Evolutionary conservation across 1,140 invertebrate genomes (phyloP).

Genomic region (Drosophila lowei): DNA sequence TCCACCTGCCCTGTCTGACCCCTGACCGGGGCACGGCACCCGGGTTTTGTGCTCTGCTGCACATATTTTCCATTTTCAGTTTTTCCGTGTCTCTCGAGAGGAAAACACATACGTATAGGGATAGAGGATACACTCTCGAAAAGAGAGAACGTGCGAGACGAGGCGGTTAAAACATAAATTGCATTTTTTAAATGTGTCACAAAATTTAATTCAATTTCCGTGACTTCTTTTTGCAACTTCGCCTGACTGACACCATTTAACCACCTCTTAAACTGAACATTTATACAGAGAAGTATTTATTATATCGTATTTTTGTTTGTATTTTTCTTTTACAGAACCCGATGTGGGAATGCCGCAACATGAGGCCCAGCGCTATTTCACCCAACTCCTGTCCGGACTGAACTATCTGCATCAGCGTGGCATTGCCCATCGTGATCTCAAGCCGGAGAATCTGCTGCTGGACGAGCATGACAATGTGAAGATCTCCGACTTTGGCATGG

Average conservation of each 20-base stretch:
- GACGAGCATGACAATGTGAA: constrained; percentile 95
- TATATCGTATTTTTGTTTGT: background rate
- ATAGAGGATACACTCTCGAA: background rate
- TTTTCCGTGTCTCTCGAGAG: constrained; percentile 21
- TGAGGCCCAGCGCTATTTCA: constrained; percentile 94
- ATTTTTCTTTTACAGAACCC: constrained; percentile 88
- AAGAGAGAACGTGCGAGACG: background rate
- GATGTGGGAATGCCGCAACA: constrained; percentile 94
- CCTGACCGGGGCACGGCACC: no score
- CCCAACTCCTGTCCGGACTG: constrained; percentile 92
- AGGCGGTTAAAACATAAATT: constrained; percentile 8
- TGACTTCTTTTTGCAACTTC: background rate
- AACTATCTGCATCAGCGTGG: constrained; percentile 92
- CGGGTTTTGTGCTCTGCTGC: constrained; percentile 32
- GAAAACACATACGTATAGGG: constrained; percentile 12
- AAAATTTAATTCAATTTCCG: constrained; percentile 39
- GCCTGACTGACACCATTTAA: background rate
- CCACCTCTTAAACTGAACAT: background rate
- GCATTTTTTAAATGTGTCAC: constrained; percentile 21
- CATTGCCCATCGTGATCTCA: constrained; percentile 95
- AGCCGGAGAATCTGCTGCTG: constrained; percentile 97
- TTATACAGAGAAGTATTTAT: background rate
- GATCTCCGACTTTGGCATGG: constrained; percentile 98
- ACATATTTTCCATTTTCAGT: constrained; percentile 46
- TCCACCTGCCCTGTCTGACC: constrained; percentile 20